Percentiles rank a stretch among this genome's conserved stretches.
phyloP scores from a whole-genome alignment of 2,888 invertebrate species.

The Sarcophaga variegata region DNA sequence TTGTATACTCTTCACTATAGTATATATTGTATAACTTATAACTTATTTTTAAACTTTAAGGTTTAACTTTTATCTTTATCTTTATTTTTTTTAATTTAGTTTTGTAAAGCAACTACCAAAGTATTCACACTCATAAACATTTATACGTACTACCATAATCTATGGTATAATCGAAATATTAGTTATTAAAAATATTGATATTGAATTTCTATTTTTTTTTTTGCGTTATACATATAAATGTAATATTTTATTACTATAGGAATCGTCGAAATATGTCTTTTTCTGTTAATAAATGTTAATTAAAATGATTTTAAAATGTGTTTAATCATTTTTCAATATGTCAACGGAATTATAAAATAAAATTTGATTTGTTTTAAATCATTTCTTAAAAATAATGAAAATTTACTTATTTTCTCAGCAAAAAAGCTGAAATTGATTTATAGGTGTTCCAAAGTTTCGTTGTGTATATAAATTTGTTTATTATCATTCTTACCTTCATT shows the following conservation, averaged over 20 bases:
- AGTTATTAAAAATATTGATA: constrained; percentile 45
- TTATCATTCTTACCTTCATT: no score
- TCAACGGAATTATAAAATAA: no score
- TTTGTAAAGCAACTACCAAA: constrained; percentile 58
- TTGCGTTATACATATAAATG: constrained; percentile 50
- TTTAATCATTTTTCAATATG: no score
- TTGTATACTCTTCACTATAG: constrained; percentile 19
- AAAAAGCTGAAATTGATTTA: no score
- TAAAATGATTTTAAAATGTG: background rate
- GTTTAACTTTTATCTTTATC: background rate
- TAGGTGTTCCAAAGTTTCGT: no score
- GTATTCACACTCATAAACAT: constrained; percentile 57
- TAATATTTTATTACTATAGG: constrained; percentile 43
- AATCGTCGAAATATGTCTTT: constrained; percentile 27
- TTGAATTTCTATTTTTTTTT: background rate
- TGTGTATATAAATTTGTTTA: no score
- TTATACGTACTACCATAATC: constrained; percentile 44
- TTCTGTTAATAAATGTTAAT: constrained; percentile 62
- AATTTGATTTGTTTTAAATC: no score
- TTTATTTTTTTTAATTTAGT: constrained; percentile 17
- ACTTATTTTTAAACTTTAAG: constrained; percentile 28
- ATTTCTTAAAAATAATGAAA: no score
- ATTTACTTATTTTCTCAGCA: no score
- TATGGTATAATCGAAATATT: constrained; percentile 49
- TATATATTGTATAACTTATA: constrained; percentile 51